Evolutionary conservation across 1,140 invertebrate species (phyloP), one percentile per base, ranked within the genome.

Genomic region (Reticulitermes speratus): DNA sequence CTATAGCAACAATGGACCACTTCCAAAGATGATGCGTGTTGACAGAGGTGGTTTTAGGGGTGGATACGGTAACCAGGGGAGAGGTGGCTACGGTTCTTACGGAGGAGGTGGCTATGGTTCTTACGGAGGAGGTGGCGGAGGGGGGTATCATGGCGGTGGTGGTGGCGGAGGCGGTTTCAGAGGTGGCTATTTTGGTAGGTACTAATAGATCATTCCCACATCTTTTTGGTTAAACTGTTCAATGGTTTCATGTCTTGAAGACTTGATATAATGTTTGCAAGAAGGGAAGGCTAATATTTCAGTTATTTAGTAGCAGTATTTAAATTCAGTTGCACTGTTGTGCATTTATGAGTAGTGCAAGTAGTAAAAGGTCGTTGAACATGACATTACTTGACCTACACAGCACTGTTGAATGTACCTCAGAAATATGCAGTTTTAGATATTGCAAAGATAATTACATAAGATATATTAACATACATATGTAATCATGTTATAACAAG

Each of bases 91-190:
- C 52, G 84, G 87, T 9, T 19, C 52, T 55, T 75, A 87, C 16
- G 83, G 86, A 81, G 85, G 84, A 30, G 65, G 83, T 69, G 84
- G 65, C 32, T 86, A 84, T 32, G 81, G 86, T 30, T 83, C 86
- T 32, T 85, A 87, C 44, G 55, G 88, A n/a, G 87, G 87, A 82
- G 86, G 86, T 38, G 86, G 87, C 30, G n/a, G n/a, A n/a, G n/a
- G n/a, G n/a, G n/a, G n/a, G n/a, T n/a, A n/a, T n/a, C n/a, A n/a
- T n/a, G 32, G 75, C 52, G 87, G 88, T 7, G 88, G 86, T 23
- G 85, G 87, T 38, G 83, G 82, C 38, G 86, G 83, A 12, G 83
- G 83, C 38, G 84, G 84, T 21, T 84, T 52, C 38, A n/a, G 86
- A 87, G 89, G 87, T 82, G 83, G 83, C 85, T 83, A 32, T 65